Base-by-base conservation (phyloP, 2,797 vertebrate species). In the Orientallactaga sibirica region DNA sequence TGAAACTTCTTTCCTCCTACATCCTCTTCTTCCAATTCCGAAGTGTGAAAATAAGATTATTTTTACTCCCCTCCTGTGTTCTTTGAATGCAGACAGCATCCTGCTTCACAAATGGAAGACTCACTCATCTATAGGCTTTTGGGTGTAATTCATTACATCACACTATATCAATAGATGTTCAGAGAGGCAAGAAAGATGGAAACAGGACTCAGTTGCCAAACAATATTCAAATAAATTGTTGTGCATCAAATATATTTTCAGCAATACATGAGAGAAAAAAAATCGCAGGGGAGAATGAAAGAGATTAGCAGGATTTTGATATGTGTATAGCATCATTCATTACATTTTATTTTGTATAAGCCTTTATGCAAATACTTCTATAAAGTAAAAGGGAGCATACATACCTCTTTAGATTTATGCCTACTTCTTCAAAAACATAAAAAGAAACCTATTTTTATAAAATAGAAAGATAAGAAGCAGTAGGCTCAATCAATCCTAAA, bases 1-100 rank as follows among this genome's bases (percentile, higher is more conserved):
- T 93, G 66, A 88, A 97, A 82, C 9, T 68, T 87, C 7, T 79
- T 75, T 93, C 52, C 15, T 75, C 33, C 9, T 92, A 67, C 10
- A 68, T 64, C 85, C 25, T 80, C 27, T 71, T 78, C 52, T 80
- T 94, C 22, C n/a, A 86, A 90, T 62, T 86, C 37, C 52, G 71
- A 81, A 83, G 18, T 78, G 5, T 83, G 37, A 5, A 79, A 37
- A 80, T 24, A 70, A 16, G 41, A 75, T 14, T 11, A 12, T 7
- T 76, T 61, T 58, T n/a, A 22, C 37, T 67, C n/a, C 43, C 1
- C 15, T 88, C 0, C 14, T 25, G 7, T 3, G 33, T 3, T 81
- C 7, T 90, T 5, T 86, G n/a, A 9, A 4, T 5, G 22, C 68
- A 66, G 16, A n/a, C 48, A 62, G 76, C 7, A 18, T 91, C 64